A percentile compares a stretch with the other conserved stretches of the same genome.
phyloP scores from a whole-genome alignment of 2,888 invertebrate species.

The Belgica antarctica region DNA sequence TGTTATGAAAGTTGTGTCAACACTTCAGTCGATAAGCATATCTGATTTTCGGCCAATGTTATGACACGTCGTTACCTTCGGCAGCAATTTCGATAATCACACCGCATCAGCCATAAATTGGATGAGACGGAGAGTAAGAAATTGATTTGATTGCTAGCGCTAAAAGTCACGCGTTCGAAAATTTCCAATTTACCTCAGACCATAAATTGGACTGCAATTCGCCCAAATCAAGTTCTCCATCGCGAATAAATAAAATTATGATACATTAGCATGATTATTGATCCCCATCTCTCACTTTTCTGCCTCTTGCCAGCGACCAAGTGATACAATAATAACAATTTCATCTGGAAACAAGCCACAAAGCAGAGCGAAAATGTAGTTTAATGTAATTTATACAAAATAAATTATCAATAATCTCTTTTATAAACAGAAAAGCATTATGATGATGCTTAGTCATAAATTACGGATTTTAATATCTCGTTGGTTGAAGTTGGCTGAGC shows the following conservation, averaged over 20 bases:
- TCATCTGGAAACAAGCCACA: constrained; percentile 22
- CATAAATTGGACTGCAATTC: constrained; percentile 38
- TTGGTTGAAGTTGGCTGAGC: background rate
- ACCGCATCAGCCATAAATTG: constrained; percentile 23
- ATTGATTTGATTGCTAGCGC: constrained; percentile 26
- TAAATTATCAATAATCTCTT: constrained; percentile 42
- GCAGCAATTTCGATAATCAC: constrained; percentile 23
- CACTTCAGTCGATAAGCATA: background rate
- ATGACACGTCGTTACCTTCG: background rate
- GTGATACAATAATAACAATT: constrained; percentile 34
- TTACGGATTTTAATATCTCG: constrained; percentile 39
- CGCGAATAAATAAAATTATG: constrained; percentile 40
- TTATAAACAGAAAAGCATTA: constrained; percentile 42
- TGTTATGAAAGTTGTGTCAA: constrained; percentile 18
- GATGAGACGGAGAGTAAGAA: constrained; percentile 1
- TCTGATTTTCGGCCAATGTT: background rate
- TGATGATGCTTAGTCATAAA: constrained; percentile 36
- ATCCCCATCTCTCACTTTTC: constrained; percentile 14
- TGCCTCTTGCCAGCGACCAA: background rate
- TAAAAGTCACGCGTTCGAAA: constrained; percentile 41
- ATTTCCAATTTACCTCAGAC: constrained; percentile 11
- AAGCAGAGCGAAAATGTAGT: constrained; percentile 10
- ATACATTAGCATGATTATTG: constrained; percentile 41
- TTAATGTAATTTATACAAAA: constrained; percentile 44
- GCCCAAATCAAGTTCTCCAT: constrained; percentile 27